phyloP scores from a whole-genome alignment of 2,113 vertebrate genomes.

The Ochotona curzoniae region DNA sequence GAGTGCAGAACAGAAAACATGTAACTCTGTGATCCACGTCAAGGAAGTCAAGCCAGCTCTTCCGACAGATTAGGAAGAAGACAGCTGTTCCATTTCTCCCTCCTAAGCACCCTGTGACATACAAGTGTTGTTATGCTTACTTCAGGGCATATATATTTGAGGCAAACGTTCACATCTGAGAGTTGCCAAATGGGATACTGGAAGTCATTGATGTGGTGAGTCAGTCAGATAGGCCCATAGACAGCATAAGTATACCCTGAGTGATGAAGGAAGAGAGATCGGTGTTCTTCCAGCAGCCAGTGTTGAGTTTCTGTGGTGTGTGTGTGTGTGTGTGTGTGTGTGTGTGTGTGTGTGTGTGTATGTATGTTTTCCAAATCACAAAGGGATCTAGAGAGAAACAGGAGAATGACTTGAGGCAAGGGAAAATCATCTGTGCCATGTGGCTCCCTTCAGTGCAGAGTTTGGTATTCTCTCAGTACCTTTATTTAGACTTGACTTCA shows the following conservation, averaged over 20 bases:
- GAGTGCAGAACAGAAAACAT: not conserved
- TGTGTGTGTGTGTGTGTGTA: not conserved
- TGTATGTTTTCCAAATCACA: not conserved
- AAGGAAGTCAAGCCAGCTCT: not conserved
- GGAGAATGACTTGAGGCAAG: not conserved
- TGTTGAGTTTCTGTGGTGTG: not conserved
- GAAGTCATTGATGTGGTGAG: not conserved
- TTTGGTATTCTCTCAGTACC: slow-evolving; percentile 25
- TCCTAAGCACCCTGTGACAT: not conserved
- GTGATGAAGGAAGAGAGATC: not conserved
- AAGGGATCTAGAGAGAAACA: not conserved
- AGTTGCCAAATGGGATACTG: not conserved
- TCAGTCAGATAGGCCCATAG: not conserved
- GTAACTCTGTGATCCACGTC: not conserved
- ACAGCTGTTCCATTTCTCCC: not conserved
- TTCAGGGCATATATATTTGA: not conserved
- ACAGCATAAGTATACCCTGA: not conserved
- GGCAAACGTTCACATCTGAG: not conserved
- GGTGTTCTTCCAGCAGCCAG: not conserved
- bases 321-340: not conserved
- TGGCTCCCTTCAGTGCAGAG: slow-evolving; percentile 40
- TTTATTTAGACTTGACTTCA: not conserved
- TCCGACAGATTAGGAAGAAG: slow-evolving; percentile 19
- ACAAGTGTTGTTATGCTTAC: slow-evolving; percentile 15
- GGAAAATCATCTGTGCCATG: not conserved